Evolutionary conservation across 2,888 invertebrate genomes (phyloP).

Genomic region (Rhynchonema sp.): DNA sequence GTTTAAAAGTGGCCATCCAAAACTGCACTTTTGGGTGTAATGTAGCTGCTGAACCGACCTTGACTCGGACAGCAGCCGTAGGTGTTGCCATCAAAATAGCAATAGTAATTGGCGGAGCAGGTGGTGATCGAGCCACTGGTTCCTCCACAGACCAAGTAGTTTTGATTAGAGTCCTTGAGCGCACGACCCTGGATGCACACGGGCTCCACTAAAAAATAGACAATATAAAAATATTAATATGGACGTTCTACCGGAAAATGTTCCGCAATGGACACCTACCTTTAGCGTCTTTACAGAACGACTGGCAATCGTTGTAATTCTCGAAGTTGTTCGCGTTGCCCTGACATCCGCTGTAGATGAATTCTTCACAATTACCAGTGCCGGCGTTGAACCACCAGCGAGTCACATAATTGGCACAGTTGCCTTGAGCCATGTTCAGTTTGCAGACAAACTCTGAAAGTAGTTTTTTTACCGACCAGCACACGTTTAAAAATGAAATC

Average conservation of each 20-base stretch:
- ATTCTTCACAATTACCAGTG: constrained; percentile 7
- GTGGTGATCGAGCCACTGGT: constrained; percentile 4
- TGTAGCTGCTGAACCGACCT: background rate
- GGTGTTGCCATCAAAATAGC: constrained; percentile 5
- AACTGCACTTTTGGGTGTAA: no score
- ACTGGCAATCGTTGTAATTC: constrained; percentile 25
- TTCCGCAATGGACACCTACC: constrained; percentile 9
- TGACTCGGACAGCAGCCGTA: constrained; percentile 7
- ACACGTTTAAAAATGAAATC: no score
- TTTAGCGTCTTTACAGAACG: constrained; percentile 23
- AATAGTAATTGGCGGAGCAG: constrained; percentile 5
- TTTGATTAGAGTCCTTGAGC: constrained; percentile 24
- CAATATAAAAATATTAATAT: background rate
- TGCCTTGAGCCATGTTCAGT: constrained; percentile 12
- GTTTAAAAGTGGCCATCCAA: no score
- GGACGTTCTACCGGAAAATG: no score
- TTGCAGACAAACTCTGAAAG: background rate
- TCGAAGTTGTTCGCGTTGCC: constrained; percentile 27
- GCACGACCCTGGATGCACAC: constrained; percentile 27
- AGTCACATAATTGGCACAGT: constrained; percentile 24
- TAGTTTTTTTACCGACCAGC: no score
- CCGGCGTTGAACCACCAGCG: constrained; percentile 20
- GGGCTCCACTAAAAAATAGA: constrained; percentile 14
- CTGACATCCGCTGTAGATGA: constrained; percentile 7
- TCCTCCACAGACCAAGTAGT: constrained; percentile 25